phyloP scores from a whole-genome alignment of 2,888 invertebrate species.

The Flexamia atlantica region DNA sequence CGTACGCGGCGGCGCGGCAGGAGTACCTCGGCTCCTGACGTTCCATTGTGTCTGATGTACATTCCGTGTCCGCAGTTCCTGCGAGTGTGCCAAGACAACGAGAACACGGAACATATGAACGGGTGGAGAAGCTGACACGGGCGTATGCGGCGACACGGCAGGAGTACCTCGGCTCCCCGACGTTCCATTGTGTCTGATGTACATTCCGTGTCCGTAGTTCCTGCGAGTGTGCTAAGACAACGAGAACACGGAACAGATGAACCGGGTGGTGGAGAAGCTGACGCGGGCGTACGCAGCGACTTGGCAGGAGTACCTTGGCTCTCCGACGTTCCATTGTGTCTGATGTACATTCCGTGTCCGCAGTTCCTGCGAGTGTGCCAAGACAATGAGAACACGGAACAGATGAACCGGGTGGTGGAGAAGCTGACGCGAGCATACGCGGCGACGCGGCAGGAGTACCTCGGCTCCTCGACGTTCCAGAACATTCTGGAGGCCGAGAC shows the following conservation, averaged over 20 bases:
- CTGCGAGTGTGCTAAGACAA: slow-evolving; percentile 38
- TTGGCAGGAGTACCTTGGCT: slow-evolving; percentile 45
- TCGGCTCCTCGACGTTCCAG: slow-evolving; percentile 36
- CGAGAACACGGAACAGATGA: slow-evolving; percentile 34
- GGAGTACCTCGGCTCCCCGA: slow-evolving; percentile 43
- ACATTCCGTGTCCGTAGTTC: slow-evolving; percentile 39
- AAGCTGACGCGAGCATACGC: slow-evolving; percentile 44
- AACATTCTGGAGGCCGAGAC: slow-evolving; percentile 49
- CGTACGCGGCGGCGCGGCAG: slow-evolving; percentile 33
- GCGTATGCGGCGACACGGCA: slow-evolving; percentile 32
- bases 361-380: slow-evolving; percentile 50
- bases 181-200: too few relatives aligned
- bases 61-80: slow-evolving; percentile 45
- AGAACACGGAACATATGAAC: slow-evolving; percentile 34
- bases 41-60: too few relatives aligned
- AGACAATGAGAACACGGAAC: slow-evolving; percentile 15
- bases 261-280: slow-evolving; percentile 44
- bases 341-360: too few relatives aligned
- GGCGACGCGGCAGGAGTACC: slow-evolving; percentile 36
- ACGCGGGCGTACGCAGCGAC: slow-evolving; percentile 21
- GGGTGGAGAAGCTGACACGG: slow-evolving; percentile 31
- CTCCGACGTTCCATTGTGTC: slow-evolving; percentile 20
- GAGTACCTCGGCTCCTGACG: slow-evolving; percentile 41
- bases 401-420: slow-evolving; percentile 44
- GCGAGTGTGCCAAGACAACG: slow-evolving; percentile 38